Evolutionary conservation across 2,888 invertebrate genomes (phyloP), one percentile per base, ranked within the genome.

Genomic region (Zaprionus lineosus): DNA sequence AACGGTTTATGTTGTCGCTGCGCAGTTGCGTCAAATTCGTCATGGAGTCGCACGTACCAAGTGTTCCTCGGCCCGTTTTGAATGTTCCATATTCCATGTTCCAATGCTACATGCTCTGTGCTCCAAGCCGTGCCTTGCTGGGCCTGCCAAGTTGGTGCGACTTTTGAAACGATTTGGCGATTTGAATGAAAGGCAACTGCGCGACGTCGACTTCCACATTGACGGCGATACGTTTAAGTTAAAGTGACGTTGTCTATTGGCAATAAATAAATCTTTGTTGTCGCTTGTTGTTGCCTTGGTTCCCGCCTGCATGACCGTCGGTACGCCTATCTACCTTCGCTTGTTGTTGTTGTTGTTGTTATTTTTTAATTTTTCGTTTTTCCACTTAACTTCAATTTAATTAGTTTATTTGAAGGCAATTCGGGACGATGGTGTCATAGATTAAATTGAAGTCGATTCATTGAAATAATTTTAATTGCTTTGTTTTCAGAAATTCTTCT

Each of bases 351-450:
- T 55, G n/a, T 14, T 34, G 18, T 18, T 46, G 31, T 53, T 33
- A 8, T n/a, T 43, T 24, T 50, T 37, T 24, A 1, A 33, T 9
- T 50, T 47, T 56, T 57, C 57, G 31, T 36, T 39, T 60, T 43
- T 67, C 48, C 55, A 55, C 70, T 73, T 71, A 74, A 65, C 79
- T 71, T 78, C 79, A 82, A 83, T 78, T 78, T 84, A 78, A 78
- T 78, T 84, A 78, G 78, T 84, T 78, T 84, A 85, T 78, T 78
- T 83, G 78, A 84, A 78, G 85, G 85, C 83, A 75, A 83, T 78
- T 78, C 63, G 62, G 79, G 71, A 73, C 83, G 85, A 84, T 78
- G 85, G 78, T 84, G 76, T 84, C 84, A 84, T 75, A 78, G 85
- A 84, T 84, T 84, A 84, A 82, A 84, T 77, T 60, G 60, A 47